A percentile compares a stretch with the other conserved stretches of the same genome.
These are phyloP conservation scores for Proterorhinus semilunaris DNA, from an alignment of 2,113 vertebrate species.

Conservation along the genomic window DNA sequence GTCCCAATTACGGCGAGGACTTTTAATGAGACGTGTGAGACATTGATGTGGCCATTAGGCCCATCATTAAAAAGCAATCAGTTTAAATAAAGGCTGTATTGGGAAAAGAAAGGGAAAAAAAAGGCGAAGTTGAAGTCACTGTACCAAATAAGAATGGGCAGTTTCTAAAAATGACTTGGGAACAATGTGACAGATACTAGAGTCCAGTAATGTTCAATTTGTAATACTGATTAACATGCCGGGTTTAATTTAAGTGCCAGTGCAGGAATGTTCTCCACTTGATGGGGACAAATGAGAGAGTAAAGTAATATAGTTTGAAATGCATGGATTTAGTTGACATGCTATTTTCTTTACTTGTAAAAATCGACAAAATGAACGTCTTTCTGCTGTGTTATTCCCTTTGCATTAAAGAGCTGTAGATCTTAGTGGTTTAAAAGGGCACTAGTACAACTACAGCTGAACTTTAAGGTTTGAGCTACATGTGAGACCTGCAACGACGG, in stretches of 20 bases:
- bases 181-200: background rate
- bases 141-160: background rate
- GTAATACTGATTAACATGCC: slow-evolving; percentile 12
- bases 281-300: background rate
- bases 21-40: background rate
- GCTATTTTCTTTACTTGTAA: too few species aligned
- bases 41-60: slow-evolving; percentile 1
- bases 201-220: background rate
- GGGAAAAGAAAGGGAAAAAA: too few species aligned
- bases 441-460: too few species aligned
- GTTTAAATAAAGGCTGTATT: slow-evolving; percentile 3
- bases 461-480: too few species aligned
- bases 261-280: background rate
- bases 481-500: too few species aligned
- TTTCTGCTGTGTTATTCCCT: too few species aligned
- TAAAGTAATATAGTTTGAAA: too few species aligned
- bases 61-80: slow-evolving; percentile 7
- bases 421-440: too few species aligned
- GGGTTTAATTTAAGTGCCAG: background rate
- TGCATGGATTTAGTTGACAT: too few species aligned
- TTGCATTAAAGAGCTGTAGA: too few species aligned
- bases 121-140: background rate
- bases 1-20: slow-evolving; percentile 1
- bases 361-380: too few species aligned
- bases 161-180: slow-evolving; percentile 1